Percentiles rank a stretch among this genome's conserved stretches.
phyloP scores from a whole-genome alignment of 2,888 invertebrate genomes.

The Cheilosia pagana region DNA sequence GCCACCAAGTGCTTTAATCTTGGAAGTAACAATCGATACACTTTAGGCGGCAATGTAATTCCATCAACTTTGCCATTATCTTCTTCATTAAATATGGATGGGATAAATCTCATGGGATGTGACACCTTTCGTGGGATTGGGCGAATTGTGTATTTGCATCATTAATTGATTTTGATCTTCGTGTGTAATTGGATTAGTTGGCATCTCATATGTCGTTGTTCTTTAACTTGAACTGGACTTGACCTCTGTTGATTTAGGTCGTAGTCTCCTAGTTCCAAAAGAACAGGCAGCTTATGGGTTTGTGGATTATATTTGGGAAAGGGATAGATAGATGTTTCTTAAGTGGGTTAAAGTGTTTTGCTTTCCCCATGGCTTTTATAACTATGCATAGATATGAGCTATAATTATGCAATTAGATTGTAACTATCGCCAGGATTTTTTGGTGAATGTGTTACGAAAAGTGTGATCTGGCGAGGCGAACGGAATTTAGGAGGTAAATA shows the following conservation, averaged over 20 bases:
- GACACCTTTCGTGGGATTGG: slow-evolving; percentile 65
- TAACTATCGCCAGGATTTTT: no score
- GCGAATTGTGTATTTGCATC: slow-evolving; percentile 49
- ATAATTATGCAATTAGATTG: no score
- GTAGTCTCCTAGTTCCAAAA: neutral
- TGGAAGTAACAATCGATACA: slow-evolving; percentile 47
- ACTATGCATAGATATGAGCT: no score
- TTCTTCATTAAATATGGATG: slow-evolving; percentile 68
- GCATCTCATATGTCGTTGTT: neutral
- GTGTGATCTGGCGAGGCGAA: no score
- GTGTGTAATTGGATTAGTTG: slow-evolving; percentile 53
- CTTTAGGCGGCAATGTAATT: slow-evolving; percentile 23
- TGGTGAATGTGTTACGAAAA: no score
- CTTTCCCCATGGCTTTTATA: no score
- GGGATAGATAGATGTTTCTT: no score
- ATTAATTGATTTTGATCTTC: slow-evolving; percentile 70
- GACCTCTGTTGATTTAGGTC: neutral
- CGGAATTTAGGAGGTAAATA: no score
- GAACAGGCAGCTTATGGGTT: no score
- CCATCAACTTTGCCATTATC: slow-evolving; percentile 51
- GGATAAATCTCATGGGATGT: slow-evolving; percentile 63
- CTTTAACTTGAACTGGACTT: neutral
- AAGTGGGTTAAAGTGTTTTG: no score
- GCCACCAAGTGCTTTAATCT: slow-evolving; percentile 48
- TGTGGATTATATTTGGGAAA: no score